Evolutionary conservation across 2,797 vertebrate species (phyloP).

Genomic region (Acanthornis magna): DNA sequence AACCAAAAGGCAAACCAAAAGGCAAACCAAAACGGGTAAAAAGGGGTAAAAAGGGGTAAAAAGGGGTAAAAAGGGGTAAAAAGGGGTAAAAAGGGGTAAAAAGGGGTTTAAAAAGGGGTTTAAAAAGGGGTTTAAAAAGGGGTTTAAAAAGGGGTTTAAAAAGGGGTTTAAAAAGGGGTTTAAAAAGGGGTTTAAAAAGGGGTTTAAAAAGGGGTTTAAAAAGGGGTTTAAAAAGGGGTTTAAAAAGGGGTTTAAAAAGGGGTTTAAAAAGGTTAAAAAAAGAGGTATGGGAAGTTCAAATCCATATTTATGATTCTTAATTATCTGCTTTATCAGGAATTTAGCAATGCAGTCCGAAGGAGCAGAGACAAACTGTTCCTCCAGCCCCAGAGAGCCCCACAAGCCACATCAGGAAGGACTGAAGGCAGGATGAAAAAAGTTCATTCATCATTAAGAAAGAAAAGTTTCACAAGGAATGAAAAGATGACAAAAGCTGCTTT

Average conservation of each 20-base stretch:
- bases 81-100: background rate
- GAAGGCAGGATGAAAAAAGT: background rate
- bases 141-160: too few species aligned
- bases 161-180: background rate
- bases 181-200: too few species aligned
- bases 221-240: too few species aligned
- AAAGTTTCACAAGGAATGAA: background rate
- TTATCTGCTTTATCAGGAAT: background rate
- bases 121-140: too few species aligned
- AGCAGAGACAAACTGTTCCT: background rate
- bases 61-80: background rate
- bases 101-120: too few species aligned
- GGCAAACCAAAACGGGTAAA: background rate
- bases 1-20: background rate
- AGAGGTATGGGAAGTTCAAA: background rate
- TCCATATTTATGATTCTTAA: background rate
- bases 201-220: too few species aligned
- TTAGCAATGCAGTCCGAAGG: background rate
- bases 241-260: too few species aligned
- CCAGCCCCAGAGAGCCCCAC: background rate
- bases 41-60: too few species aligned
- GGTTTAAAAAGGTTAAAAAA: background rate
- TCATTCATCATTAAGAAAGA: background rate
- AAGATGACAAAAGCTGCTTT: slow-evolving; percentile 25
- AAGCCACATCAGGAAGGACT: background rate